A percentile compares a stretch with the other conserved stretches of the same genome.
phyloP scores from a whole-genome alignment of 2,113 vertebrate genomes.

The Podarcis raffonei region DNA sequence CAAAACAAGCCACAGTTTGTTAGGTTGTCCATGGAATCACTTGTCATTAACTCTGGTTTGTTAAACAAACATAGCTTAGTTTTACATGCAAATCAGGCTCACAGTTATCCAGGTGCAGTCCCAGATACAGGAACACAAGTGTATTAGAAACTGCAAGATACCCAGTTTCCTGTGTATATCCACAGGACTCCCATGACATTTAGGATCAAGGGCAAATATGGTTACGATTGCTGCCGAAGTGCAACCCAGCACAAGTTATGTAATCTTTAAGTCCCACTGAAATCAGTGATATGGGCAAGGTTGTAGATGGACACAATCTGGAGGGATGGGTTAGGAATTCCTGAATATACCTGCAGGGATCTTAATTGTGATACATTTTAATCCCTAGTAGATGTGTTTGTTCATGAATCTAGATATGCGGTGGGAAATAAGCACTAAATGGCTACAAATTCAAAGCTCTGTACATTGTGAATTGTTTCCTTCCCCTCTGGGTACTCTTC shows the following conservation, averaged over 20 bases:
- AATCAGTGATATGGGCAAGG: not conserved
- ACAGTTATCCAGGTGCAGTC: too few relatives aligned
- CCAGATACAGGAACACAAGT: too few relatives aligned
- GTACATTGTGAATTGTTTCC: not conserved
- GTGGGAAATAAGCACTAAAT: not conserved
- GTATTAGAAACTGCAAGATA: not conserved
- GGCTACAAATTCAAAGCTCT: slow-evolving; percentile 8
- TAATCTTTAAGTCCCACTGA: not conserved
- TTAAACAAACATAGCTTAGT: too few relatives aligned
- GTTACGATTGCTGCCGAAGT: not conserved
- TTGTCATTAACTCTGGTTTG: too few relatives aligned
- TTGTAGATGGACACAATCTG: not conserved
- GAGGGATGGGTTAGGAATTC: not conserved
- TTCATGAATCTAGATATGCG: not conserved
- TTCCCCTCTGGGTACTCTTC: slow-evolving; percentile 1
- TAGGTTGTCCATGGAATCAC: too few relatives aligned
- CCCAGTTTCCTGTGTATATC: too few relatives aligned
- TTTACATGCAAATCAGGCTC: too few relatives aligned
- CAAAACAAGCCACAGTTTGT: too few relatives aligned
- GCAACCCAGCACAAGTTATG: not conserved
- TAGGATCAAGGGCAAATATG: not conserved
- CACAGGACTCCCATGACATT: not conserved
- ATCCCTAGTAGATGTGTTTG: not conserved
- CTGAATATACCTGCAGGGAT: not conserved
- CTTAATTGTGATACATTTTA: not conserved